These are phyloP conservation scores for Delichon dasypus DNA, from an alignment of 2,797 vertebrate species.

Conservation along the genomic window DNA sequence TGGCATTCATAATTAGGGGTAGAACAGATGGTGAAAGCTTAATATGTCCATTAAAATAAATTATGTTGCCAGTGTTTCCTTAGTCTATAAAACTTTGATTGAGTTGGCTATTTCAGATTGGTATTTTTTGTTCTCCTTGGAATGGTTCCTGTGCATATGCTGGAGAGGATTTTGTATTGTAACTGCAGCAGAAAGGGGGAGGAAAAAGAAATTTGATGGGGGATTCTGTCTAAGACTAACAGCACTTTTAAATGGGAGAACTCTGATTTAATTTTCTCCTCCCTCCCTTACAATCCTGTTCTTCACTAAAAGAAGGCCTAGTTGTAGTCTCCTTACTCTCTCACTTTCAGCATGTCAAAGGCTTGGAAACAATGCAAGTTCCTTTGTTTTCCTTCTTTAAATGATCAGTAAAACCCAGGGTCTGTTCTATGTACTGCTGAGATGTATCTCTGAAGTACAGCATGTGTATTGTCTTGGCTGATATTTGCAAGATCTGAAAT, in stretches of 20 bases:
- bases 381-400: background rate
- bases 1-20: constrained; percentile 57
- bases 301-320: background rate
- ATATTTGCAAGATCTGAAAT: background rate
- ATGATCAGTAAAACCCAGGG: background rate
- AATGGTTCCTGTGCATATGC: background rate
- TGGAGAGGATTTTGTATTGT: background rate
- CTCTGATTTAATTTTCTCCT: background rate
- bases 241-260: background rate
- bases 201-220: background rate
- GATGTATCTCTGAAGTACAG: background rate
- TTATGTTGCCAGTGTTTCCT: constrained; percentile 15
- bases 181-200: background rate
- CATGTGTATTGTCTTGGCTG: background rate
- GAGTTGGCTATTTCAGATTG: constrained; percentile 13
- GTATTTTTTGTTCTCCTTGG: constrained; percentile 12
- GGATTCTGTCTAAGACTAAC: background rate
- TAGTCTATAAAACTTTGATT: constrained; percentile 14
- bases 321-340: background rate
- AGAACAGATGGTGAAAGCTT: constrained; percentile 74
- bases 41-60: constrained; percentile 63
- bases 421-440: background rate
- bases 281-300: background rate
- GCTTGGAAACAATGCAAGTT: background rate
- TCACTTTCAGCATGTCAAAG: background rate